Evolutionary conservation across 2,113 vertebrate genomes (phyloP).

Genomic region (Syrmaticus mikado): DNA sequence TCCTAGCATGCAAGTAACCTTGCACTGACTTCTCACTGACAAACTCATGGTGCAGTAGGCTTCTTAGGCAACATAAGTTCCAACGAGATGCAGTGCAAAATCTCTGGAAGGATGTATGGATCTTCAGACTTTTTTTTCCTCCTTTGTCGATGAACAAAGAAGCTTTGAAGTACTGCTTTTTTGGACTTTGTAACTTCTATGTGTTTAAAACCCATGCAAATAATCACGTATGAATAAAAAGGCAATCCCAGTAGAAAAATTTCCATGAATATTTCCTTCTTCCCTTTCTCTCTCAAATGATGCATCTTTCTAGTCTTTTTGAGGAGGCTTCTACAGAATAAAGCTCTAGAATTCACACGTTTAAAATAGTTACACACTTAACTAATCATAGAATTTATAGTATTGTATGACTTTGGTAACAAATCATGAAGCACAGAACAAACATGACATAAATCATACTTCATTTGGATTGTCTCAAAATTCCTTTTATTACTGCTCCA

Average conservation of each 20-base stretch:
- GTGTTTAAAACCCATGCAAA: not conserved
- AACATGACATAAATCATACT: fast-evolving
- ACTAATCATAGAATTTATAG: not conserved
- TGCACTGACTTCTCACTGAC: not conserved
- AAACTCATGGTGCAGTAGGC: not conserved
- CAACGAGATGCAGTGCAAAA: not conserved
- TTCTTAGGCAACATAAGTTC: not conserved
- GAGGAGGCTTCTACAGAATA: not conserved
- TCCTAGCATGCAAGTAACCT: not conserved
- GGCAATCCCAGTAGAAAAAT: not conserved
- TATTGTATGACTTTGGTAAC: not conserved
- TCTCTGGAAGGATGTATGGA: not conserved
- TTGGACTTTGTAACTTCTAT: not conserved
- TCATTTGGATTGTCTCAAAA: not conserved
- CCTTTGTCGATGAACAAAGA: not conserved
- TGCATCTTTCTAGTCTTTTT: not conserved
- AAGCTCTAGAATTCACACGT: not conserved
- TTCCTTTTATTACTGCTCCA: not conserved
- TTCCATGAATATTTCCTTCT: not conserved
- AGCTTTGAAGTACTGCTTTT: not conserved
- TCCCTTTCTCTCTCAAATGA: not conserved
- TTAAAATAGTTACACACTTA: not conserved
- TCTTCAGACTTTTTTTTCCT: not conserved
- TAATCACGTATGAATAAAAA: not conserved
- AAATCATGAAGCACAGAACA: not conserved